Evolutionary conservation across 1,140 invertebrate species (phyloP).

Genomic region (Drosophila lacteicornis): DNA sequence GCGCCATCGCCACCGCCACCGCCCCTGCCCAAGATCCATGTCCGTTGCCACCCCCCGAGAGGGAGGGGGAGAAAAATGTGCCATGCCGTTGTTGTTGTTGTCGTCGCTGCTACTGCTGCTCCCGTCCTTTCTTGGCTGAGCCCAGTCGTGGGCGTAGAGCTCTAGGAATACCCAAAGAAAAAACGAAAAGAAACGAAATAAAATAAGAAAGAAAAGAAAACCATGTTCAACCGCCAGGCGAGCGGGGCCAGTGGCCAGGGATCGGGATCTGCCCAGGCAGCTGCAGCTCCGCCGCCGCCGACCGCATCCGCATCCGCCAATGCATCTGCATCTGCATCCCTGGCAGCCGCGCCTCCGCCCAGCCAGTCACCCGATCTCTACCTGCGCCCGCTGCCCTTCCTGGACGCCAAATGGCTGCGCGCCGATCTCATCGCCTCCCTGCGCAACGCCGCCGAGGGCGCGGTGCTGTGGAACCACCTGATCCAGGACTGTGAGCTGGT

Average conservation of each 20-base stretch:
- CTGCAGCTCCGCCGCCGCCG: conserved; percentile 2
- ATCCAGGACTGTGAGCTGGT: conserved; percentile 83
- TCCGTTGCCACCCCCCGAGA: not conserved
- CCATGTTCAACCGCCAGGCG: conserved; percentile 57
- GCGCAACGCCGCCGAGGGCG: conserved; percentile 69
- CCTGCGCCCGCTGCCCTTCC: conserved; percentile 75
- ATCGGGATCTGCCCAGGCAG: conserved; percentile 8
- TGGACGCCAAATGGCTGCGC: conserved; percentile 83
- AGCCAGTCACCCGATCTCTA: conserved; percentile 67
- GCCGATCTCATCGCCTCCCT: conserved; percentile 82
- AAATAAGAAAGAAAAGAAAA: conserved; percentile 4
- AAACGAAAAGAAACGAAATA: not conserved
- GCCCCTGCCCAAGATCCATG: not conserved
- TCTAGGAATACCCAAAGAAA: conserved; percentile 28
- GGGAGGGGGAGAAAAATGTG: conserved; percentile 44
- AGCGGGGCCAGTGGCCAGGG: conserved; percentile 32
- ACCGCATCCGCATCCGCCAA: not conserved
- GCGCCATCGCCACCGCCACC: conserved; percentile 5
- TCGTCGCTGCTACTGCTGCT: not conserved
- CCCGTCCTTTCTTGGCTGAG: conserved; percentile 17
- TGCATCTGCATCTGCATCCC: not conserved
- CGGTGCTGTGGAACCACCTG: conserved; percentile 81
- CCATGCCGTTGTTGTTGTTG: conserved; percentile 36
- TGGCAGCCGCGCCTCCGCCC: conserved; percentile 10
- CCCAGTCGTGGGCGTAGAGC: conserved; percentile 14